A percentile compares a stretch with the other conserved stretches of the same genome.
phyloP scores from a whole-genome alignment of 2,113 vertebrate genomes.

The Ardeotis arabs region DNA sequence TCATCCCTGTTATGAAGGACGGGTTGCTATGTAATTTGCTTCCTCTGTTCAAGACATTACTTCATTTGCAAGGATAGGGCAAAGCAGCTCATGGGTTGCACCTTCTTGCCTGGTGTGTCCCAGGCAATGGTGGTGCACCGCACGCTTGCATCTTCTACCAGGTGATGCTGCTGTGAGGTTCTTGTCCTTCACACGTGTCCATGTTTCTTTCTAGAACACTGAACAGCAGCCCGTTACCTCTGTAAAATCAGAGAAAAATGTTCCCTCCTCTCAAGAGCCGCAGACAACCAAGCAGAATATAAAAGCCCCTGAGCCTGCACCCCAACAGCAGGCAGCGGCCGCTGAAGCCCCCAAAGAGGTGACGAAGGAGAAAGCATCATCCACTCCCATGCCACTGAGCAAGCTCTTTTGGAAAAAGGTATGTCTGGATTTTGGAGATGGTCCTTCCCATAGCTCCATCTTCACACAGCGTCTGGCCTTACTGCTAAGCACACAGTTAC shows the following conservation, averaged over 20 bases:
- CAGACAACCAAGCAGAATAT: constrained; percentile 39
- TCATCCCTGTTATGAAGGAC: neutral
- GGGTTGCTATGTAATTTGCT: neutral
- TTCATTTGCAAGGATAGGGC: neutral
- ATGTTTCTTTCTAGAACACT: neutral
- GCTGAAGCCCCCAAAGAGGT: constrained; percentile 32
- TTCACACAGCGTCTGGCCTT: accelerated
- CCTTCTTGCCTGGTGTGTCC: neutral
- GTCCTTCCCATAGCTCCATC: neutral
- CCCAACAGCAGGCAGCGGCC: neutral
- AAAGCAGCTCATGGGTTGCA: neutral
- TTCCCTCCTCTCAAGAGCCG: constrained; percentile 23
- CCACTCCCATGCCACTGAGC: constrained; percentile 68
- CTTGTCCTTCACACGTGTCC: accelerated
- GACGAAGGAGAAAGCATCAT: constrained; percentile 60
- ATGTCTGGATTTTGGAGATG: neutral
- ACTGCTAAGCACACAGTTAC: accelerated
- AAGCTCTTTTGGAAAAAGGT: constrained; percentile 84
- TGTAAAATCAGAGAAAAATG: constrained; percentile 57
- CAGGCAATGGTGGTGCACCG: accelerated
- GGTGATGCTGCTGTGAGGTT: too few relatives aligned
- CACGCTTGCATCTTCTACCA: neutral
- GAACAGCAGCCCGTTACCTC: constrained; percentile 57
- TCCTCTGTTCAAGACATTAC: neutral
- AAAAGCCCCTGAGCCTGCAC: neutral